Conservation (phyloP, 1,140 invertebrate genomes). For the Diabrotica undecimpunctata region DNA sequence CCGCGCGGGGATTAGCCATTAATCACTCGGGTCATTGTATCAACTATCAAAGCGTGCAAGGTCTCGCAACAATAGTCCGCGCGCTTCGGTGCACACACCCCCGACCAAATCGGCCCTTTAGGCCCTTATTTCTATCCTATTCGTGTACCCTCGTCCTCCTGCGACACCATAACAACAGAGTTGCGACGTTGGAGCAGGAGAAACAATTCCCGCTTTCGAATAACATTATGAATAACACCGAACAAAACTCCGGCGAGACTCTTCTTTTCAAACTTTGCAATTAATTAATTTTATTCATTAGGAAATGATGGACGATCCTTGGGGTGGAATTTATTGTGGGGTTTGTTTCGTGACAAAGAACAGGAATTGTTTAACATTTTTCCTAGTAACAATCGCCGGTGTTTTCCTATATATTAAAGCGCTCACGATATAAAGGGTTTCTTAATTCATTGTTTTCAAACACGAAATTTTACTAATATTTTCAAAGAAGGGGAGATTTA, state of each 20-base stretch:
- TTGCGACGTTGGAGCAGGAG: neutral
- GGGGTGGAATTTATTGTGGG: neutral
- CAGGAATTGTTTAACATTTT: neutral
- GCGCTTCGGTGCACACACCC: slow-evolving; percentile 43
- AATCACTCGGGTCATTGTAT: slow-evolving; percentile 50
- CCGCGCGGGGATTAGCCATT: slow-evolving; percentile 48
- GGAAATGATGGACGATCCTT: slow-evolving; percentile 6
- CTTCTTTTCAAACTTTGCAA: slow-evolving; percentile 16
- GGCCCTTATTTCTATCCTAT: slow-evolving; percentile 7
- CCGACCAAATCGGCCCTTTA: slow-evolving; percentile 20
- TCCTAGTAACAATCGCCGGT: neutral
- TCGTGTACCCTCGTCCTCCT: slow-evolving; percentile 3
- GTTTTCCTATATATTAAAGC: neutral
- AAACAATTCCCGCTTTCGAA: slow-evolving; percentile 20
- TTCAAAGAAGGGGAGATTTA: neutral
- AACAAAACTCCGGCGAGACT: slow-evolving; percentile 11
- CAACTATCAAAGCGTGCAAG: slow-evolving; percentile 50
- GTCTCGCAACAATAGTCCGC: slow-evolving; percentile 48
- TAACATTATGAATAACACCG: slow-evolving; percentile 18
- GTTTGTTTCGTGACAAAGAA: neutral
- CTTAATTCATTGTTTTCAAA: neutral
- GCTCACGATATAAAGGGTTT: neutral
- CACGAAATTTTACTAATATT: neutral
- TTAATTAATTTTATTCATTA: slow-evolving; percentile 21
- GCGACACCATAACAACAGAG: slow-evolving; percentile 12